Base-by-base conservation (phyloP, 2,797 vertebrate genomes). In the Champsocephalus gunnari region DNA sequence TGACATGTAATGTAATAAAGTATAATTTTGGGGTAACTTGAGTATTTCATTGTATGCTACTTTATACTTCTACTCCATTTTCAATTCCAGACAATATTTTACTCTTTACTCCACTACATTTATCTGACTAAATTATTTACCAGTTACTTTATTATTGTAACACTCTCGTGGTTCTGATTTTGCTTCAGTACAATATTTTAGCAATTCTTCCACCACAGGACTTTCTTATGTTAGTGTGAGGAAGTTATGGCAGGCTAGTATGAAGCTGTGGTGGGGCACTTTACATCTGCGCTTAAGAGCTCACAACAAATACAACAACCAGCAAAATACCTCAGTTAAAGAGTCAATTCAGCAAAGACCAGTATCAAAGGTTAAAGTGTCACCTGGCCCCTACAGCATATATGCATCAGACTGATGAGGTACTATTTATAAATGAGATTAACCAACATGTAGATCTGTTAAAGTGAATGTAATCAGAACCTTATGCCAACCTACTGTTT, bases 231-330 rank as follows among this genome's bases (percentile, higher is more conserved):
- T 34, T 53, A 44, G 9, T 47, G 49, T 34, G 49, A 28, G n/a
- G 5, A 8, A 58, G 21, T 12, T 71, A 7, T 44, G 48, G 12
- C 12, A 47, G n/a, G 19, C 34, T 50, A 11, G n/a, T 45, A 3
- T 63, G 43, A 64, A 4, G 41, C 12, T 59, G 19, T 45, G 13
- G 32, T 17, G 19, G 43, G 21, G 24, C 16, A n/a, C 19, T 3
- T 60, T 34, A 12, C 47, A 43, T 17, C 5, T 61, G n/a, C 43
- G 47, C 63, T 54, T 5, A 28, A 10, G 9, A 60, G 17, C 38
- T 54, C 14, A 71, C 4, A 64, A 45, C 24, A 78, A 59, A 58
- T 10, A 58, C 65, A 73, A 14, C 45, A 68, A 32, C 21, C n/a
- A 60, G 5, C 12, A 71, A 9, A 53, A 43, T 11, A 63, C 3